phyloP scores from a whole-genome alignment of 2,888 invertebrate genomes.

The Muscina levida region DNA sequence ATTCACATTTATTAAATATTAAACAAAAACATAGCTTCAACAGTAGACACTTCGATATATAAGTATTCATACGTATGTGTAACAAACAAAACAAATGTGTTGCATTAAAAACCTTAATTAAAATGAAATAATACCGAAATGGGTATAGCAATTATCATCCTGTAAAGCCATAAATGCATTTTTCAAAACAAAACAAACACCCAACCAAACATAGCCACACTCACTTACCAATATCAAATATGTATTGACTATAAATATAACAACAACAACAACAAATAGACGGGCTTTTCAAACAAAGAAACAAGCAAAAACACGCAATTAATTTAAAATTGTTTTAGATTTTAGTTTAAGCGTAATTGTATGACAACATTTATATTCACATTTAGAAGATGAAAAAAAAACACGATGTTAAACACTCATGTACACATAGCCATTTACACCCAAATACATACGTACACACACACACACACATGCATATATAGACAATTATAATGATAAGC shows the following conservation, averaged over 20 bases:
- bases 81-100: too few relatives aligned
- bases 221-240: not conserved
- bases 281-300: not conserved
- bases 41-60: too few relatives aligned
- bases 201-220: not conserved
- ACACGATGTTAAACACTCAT: constrained; percentile 5
- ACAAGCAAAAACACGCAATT: not conserved
- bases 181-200: not conserved
- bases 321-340: constrained; percentile 1
- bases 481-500: constrained; percentile 39
- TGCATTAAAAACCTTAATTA: too few relatives aligned
- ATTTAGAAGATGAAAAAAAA: not conserved
- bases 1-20: too few relatives aligned
- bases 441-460: not conserved
- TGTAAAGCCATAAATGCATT: too few relatives aligned
- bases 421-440: not conserved
- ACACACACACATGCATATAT: not conserved
- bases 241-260: constrained; percentile 5
- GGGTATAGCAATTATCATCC: too few relatives aligned
- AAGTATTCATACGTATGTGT: too few relatives aligned
- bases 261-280: constrained; percentile 9
- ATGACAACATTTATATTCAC: too few relatives aligned
- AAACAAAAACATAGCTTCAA: too few relatives aligned
- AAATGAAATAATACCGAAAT: too few relatives aligned
- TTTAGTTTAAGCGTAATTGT: not conserved